Base-by-base conservation (phyloP, 2,113 vertebrate species). In the Nettapus auritus region DNA sequence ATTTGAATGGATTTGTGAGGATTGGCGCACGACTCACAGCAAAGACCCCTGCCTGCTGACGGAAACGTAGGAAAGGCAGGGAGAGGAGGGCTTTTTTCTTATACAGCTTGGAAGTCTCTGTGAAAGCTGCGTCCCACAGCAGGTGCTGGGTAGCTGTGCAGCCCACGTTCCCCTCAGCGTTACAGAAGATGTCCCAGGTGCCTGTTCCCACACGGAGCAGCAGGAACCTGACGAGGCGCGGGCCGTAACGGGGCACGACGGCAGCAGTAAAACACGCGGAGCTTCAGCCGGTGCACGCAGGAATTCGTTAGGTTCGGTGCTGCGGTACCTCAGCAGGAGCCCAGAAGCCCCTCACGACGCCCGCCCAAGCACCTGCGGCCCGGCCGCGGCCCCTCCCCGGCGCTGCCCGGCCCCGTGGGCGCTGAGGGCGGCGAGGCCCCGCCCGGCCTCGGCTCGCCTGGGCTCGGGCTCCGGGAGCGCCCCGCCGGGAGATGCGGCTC, bases 401-500 rank as follows among this genome's bases (percentile, higher is more conserved):
- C 42, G 46, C 46, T 21, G 46, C 46, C 63, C 57, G 34, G 42
- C 36, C 36, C 29, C 15, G 11, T 46, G 46, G 46, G 46, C 20
- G 46, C 46, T 21, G 46, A 68, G 50, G 67, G 71, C 44, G 71
- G 63, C 46, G 56, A 31, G 46, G 46, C 46, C 46, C 46, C 46
- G 46, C 46, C 46, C 46, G 46, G 46, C 46, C 46, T 10, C 10
- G 20, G 46, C 46, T 5, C 20, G 46, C 28, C 52, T 21, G 53
- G 5, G 33, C 31, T 9, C 4, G 8, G 55, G 33, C 4, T 16
- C 7, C 7, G 26, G 42, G 22, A 36, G 64, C 13, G 55, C 26
- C 66, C 76, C 55, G 78, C 17, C 40, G 55, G 88, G 94, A 81
- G 73, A 97, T 96, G 96, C 79, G 95, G 90, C 62, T 93, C 21